Evolutionary conservation across 2,797 vertebrate species (phyloP).

Genomic region (Amblyopsis hoosieri): DNA sequence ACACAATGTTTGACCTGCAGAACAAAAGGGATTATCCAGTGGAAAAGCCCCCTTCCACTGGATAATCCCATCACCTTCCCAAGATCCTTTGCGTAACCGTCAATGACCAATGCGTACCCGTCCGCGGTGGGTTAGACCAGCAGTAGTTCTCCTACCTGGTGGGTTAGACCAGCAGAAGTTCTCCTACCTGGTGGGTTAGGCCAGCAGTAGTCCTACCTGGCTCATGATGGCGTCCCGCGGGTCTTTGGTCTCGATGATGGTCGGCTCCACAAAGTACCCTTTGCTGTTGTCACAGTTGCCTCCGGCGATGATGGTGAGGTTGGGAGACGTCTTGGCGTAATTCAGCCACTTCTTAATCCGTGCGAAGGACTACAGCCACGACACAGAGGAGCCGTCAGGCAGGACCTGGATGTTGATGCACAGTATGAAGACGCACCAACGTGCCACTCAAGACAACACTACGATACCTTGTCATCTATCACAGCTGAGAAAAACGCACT

Average conservation of each 20-base stretch:
- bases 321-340: slow-evolving; percentile 79
- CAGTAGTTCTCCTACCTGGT: slow-evolving; percentile 73
- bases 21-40: too few species aligned
- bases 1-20: too few species aligned
- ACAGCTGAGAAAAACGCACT: slow-evolving; percentile 90
- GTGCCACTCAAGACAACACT: background rate
- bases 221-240: slow-evolving; percentile 88
- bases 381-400: background rate
- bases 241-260: slow-evolving; percentile 87
- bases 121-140: too few species aligned
- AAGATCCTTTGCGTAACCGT: too few species aligned
- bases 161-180: too few species aligned
- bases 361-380: slow-evolving; percentile 77
- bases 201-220: slow-evolving; percentile 73
- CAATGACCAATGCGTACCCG: too few species aligned
- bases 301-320: slow-evolving; percentile 85
- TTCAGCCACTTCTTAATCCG: slow-evolving; percentile 87
- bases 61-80: too few species aligned
- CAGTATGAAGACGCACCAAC: too few species aligned
- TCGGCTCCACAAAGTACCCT: slow-evolving; percentile 91
- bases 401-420: too few species aligned
- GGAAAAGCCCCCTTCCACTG: too few species aligned
- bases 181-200: too few species aligned
- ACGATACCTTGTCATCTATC: slow-evolving; percentile 89
- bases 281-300: slow-evolving; percentile 81